These are phyloP conservation scores for Proterorhinus semilunaris DNA, from an alignment of 2,113 vertebrate genomes.

Conservation along the genomic window DNA sequence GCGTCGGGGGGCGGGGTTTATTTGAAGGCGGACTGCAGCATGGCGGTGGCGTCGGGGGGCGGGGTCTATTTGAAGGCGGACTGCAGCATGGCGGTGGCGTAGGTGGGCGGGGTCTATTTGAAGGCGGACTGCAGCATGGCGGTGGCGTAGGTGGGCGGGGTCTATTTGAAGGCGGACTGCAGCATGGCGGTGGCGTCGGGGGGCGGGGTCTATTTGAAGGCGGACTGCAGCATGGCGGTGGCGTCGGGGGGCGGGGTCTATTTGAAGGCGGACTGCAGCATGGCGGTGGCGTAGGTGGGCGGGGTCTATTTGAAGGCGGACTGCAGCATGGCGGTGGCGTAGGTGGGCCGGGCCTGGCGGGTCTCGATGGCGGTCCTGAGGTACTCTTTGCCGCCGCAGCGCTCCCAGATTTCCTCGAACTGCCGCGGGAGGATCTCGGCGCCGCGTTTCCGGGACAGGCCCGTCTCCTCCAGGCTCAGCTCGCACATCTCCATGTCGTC, in stretches of 20 bases:
- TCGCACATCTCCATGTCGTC: conserved; percentile 99
- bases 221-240: conserved; percentile 95
- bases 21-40: conserved; percentile 90
- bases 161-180: conserved; percentile 34
- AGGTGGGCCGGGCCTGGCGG: conserved; percentile 90
- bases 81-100: conserved; percentile 3
- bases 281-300: background rate
- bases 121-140: conserved; percentile 91
- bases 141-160: conserved; percentile 92
- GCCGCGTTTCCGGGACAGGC: conserved; percentile 90
- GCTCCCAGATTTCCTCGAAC: conserved; percentile 98
- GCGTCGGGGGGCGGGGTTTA: conserved; percentile 88
- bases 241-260: conserved; percentile 90
- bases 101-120: conserved; percentile 52
- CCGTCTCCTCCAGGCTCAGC: conserved; percentile 96
- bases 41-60: conserved; percentile 93
- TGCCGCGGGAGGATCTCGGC: conserved; percentile 94
- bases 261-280: background rate
- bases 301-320: conserved; percentile 74
- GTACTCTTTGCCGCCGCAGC: conserved; percentile 92
- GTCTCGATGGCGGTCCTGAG: conserved; percentile 90
- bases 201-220: conserved; percentile 67
- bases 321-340: conserved; percentile 96
- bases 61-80: conserved; percentile 66
- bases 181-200: background rate